phyloP scores from a whole-genome alignment of 2,113 vertebrate genomes.

The Sinocyclocheilus anshuiensis region DNA sequence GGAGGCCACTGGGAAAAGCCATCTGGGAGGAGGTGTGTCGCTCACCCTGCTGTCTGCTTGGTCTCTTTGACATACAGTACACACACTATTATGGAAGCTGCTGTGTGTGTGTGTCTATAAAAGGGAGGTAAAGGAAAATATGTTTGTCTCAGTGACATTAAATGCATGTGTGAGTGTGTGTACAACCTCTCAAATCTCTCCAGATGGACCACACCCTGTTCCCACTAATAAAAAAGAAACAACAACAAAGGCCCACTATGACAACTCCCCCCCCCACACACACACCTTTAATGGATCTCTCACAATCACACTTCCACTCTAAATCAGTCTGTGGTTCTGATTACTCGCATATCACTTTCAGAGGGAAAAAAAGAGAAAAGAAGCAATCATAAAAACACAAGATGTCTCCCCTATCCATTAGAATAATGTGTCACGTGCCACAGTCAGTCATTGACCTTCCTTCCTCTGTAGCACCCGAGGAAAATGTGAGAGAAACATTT shows the following conservation, averaged over 20 bases:
- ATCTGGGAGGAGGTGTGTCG: slow-evolving; percentile 76
- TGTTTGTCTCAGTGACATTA: slow-evolving; percentile 32
- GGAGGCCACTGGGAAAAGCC: slow-evolving; percentile 80
- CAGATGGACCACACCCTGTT: slow-evolving; percentile 87
- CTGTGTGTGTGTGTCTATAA: slow-evolving; percentile 17
- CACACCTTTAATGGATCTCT: slow-evolving; percentile 87
- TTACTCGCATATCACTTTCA: slow-evolving; percentile 90
- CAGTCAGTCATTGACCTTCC: slow-evolving; percentile 84
- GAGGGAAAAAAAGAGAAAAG: slow-evolving; percentile 70
- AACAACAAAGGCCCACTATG: slow-evolving; percentile 53
- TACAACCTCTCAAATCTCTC: slow-evolving; percentile 59
- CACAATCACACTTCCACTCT: slow-evolving; percentile 94
- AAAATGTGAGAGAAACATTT: slow-evolving; percentile 83
- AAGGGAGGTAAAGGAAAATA: slow-evolving; percentile 26
- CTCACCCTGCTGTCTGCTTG: slow-evolving; percentile 73
- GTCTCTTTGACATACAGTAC: slow-evolving; percentile 39
- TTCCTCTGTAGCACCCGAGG: slow-evolving; percentile 66
- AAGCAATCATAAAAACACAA: slow-evolving; percentile 80
- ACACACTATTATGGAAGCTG: slow-evolving; percentile 5
- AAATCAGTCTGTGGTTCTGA: slow-evolving; percentile 94
- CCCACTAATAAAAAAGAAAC: slow-evolving; percentile 87
- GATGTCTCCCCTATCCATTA: slow-evolving; percentile 92
- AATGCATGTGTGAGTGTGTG: not conserved
- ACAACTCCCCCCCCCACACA: slow-evolving; percentile 59
- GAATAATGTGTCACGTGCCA: slow-evolving; percentile 95